Percentiles rank a stretch among this genome's conserved stretches.
phyloP scores from a whole-genome alignment of 2,797 vertebrate species.

The Lagocephalus sceleratus region DNA sequence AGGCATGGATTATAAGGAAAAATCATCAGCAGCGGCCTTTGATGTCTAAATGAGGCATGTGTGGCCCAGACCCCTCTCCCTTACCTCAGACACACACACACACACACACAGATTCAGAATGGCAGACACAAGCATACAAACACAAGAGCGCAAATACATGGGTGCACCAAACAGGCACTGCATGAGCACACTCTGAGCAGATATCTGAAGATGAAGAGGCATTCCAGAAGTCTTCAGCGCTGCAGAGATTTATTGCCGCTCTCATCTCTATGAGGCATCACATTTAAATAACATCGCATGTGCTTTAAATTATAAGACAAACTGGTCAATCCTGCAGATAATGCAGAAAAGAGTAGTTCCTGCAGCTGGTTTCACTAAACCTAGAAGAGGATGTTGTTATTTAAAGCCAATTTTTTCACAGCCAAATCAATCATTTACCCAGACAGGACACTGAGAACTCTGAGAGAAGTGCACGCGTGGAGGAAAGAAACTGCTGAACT shows the following conservation, averaged over 20 bases:
- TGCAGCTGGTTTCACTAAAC: constrained; percentile 85
- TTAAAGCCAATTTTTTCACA: constrained; percentile 81
- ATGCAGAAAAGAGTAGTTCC: constrained; percentile 69
- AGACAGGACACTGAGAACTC: constrained; percentile 63
- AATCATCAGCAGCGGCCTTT: constrained; percentile 85
- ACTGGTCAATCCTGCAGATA: constrained; percentile 79
- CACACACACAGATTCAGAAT: constrained; percentile 11
- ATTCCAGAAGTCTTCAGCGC: constrained; percentile 74
- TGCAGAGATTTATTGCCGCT: constrained; percentile 73
- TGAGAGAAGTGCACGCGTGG: constrained; percentile 45
- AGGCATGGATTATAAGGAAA: constrained; percentile 80
- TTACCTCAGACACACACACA: constrained; percentile 33
- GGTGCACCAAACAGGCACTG: constrained; percentile 21
- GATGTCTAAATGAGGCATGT: constrained; percentile 87
- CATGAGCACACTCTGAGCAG: constrained; percentile 73
- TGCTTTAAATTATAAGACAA: constrained; percentile 78
- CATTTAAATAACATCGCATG: constrained; percentile 74
- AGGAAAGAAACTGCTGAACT: constrained; percentile 38
- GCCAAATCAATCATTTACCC: constrained; percentile 77
- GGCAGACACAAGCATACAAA: constrained; percentile 15
- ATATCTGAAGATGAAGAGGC: constrained; percentile 50
- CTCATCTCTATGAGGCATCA: constrained; percentile 74
- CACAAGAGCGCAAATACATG: neutral
- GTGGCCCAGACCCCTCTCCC: constrained; percentile 80
- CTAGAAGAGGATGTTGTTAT: constrained; percentile 83